These are phyloP conservation scores for Monopis laevigella DNA, from an alignment of 2,888 invertebrate genomes.

Conservation along the genomic window DNA sequence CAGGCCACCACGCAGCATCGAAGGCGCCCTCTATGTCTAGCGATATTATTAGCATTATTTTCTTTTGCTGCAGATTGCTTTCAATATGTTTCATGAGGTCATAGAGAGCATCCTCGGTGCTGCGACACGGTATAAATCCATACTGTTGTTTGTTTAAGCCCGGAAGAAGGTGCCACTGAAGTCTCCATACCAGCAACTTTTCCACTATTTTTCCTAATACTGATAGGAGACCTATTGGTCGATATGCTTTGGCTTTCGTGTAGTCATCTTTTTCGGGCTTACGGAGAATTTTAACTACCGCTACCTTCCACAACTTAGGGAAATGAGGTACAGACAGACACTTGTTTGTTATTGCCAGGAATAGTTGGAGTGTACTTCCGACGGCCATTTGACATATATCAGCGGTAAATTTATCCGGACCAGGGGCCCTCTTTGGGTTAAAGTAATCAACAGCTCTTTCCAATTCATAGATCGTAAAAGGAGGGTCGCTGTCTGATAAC, in stretches of 20 bases:
- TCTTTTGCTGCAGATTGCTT: background rate
- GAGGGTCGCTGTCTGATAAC: conserved; percentile 5
- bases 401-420: conserved; percentile 14
- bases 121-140: conserved; percentile 13
- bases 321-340: conserved; percentile 13
- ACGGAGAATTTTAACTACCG: conserved; percentile 14
- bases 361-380: background rate
- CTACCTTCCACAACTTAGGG: conserved; percentile 5
- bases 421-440: conserved; percentile 16
- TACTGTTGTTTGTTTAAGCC: conserved; percentile 3
- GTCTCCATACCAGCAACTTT: conserved; percentile 10
- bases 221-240: conserved; percentile 13
- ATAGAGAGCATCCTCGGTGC: conserved; percentile 13
- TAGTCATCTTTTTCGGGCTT: conserved; percentile 16
- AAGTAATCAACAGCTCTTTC: background rate
- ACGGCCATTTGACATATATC: conserved; percentile 12
- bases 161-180: conserved; percentile 6
- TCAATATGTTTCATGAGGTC: background rate
- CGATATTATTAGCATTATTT: conserved; percentile 11
- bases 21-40: conserved; percentile 8
- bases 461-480: conserved; percentile 13
- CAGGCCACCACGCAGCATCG: conserved; percentile 9
- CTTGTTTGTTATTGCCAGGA: conserved; percentile 8
- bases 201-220: conserved; percentile 12
- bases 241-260: conserved; percentile 12